phyloP scores from a whole-genome alignment of 2,113 vertebrate species.

The Otis tarda region DNA sequence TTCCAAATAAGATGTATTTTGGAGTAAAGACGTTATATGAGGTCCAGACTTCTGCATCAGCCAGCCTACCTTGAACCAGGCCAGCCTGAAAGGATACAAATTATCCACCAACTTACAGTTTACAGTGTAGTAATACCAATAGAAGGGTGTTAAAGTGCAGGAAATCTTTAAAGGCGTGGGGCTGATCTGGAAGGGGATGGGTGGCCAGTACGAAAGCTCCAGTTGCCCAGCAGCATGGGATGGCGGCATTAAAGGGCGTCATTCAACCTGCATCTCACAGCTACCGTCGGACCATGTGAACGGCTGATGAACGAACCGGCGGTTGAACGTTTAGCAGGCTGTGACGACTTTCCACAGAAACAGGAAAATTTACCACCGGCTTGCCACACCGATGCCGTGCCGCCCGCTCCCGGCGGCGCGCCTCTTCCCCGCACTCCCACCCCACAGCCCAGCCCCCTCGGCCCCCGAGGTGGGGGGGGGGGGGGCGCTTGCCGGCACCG shows the following conservation, averaged over 20 bases:
- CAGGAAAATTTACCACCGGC: conserved; percentile 34
- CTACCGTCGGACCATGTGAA: neutral
- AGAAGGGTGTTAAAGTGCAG: neutral
- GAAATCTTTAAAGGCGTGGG: neutral
- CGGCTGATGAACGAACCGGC: conserved; percentile 62
- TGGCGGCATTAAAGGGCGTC: neutral
- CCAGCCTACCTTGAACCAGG: neutral
- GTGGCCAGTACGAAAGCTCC: neutral
- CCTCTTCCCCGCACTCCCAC: conserved; percentile 8
- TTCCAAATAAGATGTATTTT: neutral
- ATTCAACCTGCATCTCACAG: neutral
- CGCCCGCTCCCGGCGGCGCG: neutral
- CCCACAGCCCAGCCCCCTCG: conserved; percentile 19
- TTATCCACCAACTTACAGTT: neutral
- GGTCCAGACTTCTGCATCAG: conserved; percentile 18
- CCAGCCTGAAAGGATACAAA: neutral
- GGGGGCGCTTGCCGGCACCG: neutral
- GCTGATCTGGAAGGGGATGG: neutral
- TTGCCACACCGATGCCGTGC: conserved; percentile 3
- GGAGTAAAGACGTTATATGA: neutral
- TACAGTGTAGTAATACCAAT: neutral
- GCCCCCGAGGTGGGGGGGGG: neutral
- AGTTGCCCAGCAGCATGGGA: neutral
- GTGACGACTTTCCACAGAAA: conserved; percentile 72
- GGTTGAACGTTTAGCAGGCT: conserved; percentile 65